Base-by-base conservation (phyloP, 2,888 invertebrate species). In the Erebia palarica region DNA sequence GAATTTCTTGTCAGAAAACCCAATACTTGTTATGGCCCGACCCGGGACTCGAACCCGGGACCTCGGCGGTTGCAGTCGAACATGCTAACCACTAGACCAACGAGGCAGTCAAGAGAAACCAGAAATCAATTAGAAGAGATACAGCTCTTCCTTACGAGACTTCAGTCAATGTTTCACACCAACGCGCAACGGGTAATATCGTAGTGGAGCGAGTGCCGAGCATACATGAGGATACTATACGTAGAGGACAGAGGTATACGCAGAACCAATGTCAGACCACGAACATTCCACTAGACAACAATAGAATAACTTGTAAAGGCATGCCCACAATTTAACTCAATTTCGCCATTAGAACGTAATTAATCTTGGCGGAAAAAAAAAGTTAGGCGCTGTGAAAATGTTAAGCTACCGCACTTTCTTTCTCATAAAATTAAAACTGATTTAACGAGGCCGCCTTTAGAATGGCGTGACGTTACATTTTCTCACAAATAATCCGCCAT, bases 401-500 rank as follows among this genome's bases (percentile, higher is more conserved):
- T 67, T 67, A 36, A 58, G 67, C 61, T 57, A 51, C 58, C 63
- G 58, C 36, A 36, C 51, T 47, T 65, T 65, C 59, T 53, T 65
- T 60, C 51, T 72, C 65, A 63, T 68, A 55, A 73, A 67, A 61
- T 75, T 69, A 75, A 73, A 76, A 72, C 69, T 65, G 69, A 75
- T 75, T 76, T 73, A 73, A 68, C 71, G 72, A 68, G 72, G 73
- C 73, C 74, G 74, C 73, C 69, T 70, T 73, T 59, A 75, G 73
- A 63, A 74, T 74, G 65, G 72, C 71, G 71, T 77, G 75, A 78
- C 73, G 75, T 74, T 74, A 73, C 70, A 75, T 76, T 76, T 79
- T 73, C 76, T 76, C 73, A 73, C 66, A 74, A 78, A 82, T 78
- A 80, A 83, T 84, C 81, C 81, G 78, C 82, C 82, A 84, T 88